phyloP scores from a whole-genome alignment of 2,797 vertebrate genomes.

The Gadopsis marmoratus region DNA sequence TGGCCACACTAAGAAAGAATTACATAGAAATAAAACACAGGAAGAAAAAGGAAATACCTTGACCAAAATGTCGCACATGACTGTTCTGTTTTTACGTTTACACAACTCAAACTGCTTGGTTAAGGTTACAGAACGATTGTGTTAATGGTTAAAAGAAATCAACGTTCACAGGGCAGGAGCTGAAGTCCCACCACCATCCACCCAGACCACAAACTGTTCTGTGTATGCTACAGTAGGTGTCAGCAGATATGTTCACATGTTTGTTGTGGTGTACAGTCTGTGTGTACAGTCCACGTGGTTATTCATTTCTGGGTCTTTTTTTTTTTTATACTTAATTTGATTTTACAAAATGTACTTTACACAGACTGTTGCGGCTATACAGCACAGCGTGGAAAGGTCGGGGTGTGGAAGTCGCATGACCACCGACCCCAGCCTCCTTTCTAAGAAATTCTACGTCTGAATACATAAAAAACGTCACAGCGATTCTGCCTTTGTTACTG shows the following conservation, averaged over 20 bases:
- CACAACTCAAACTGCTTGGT: no score
- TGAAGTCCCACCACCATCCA: neutral
- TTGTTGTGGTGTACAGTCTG: neutral
- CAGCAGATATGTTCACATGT: neutral
- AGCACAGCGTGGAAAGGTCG: no score
- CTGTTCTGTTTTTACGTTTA: no score
- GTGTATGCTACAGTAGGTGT: neutral
- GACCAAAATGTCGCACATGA: neutral
- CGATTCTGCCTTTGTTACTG: neutral
- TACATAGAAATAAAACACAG: neutral
- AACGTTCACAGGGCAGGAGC: no score
- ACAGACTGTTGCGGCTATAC: accelerated
- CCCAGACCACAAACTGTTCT: no score
- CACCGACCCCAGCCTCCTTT: neutral
- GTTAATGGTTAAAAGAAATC: no score
- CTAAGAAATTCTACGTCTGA: neutral
- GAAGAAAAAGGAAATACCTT: neutral
- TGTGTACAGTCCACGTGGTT: neutral
- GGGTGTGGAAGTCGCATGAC: neutral
- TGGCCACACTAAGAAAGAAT: neutral
- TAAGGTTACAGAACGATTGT: no score
- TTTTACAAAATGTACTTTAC: neutral
- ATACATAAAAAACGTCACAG: neutral
- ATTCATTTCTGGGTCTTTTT: neutral
- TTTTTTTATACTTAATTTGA: no score